Percentiles rank a stretch among this genome's conserved stretches.
These are phyloP conservation scores for Sycophila sp. DNA, from an alignment of 1,140 invertebrate species.

Conservation along the genomic window DNA sequence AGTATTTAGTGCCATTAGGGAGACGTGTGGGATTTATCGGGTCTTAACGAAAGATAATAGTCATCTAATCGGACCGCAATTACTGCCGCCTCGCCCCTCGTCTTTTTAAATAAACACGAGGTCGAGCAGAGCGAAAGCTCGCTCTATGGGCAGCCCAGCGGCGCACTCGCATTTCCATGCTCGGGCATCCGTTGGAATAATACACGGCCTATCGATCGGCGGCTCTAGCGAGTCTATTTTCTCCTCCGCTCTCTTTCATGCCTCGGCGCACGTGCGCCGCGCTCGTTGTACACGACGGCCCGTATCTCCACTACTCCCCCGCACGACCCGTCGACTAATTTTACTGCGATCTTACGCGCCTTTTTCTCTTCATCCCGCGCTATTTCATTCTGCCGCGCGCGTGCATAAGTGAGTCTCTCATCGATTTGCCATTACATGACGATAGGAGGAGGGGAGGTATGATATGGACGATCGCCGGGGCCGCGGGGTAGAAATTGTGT, in stretches of 20 bases:
- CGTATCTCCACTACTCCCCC: too few relatives aligned
- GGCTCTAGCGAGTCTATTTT: not conserved
- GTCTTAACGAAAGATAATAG: too few relatives aligned
- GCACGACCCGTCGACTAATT: not conserved
- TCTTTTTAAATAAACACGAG: too few relatives aligned
- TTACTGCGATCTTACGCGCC: not conserved
- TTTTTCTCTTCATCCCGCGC: not conserved
- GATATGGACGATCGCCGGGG: slow-evolving; percentile 9
- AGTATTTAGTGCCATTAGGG: too few relatives aligned
- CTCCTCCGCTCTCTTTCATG: not conserved
- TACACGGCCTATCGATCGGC: not conserved
- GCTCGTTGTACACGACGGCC: too few relatives aligned
- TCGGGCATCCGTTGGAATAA: not conserved
- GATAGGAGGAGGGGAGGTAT: not conserved
- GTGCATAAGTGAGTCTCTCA: not conserved
- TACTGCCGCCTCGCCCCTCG: too few relatives aligned
- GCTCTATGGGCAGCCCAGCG: not conserved
- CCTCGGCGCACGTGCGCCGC: too few relatives aligned
- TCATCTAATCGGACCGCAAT: too few relatives aligned
- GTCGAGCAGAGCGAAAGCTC: not conserved
- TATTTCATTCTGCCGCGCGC: not conserved
- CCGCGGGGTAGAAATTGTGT: slow-evolving; percentile 19
- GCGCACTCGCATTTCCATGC: not conserved
- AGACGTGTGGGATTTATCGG: too few relatives aligned
- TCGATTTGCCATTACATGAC: slow-evolving; percentile 22